phyloP scores from a whole-genome alignment of 2,888 invertebrate genomes.

The Hypolimnas misippus region DNA sequence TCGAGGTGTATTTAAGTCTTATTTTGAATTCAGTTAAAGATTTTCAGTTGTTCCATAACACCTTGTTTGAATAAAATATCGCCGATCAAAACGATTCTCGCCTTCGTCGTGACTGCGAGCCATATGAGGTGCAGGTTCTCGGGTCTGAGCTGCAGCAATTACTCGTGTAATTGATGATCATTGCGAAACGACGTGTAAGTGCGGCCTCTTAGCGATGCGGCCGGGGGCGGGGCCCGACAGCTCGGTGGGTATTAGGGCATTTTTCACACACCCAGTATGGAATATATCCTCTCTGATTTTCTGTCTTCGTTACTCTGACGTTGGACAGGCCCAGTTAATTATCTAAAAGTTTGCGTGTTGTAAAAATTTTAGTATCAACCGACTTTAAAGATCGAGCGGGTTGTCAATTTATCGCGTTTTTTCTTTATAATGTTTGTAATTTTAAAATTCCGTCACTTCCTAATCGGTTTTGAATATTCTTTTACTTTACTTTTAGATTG shows the following conservation, averaged over 20 bases:
- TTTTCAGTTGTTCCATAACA: neutral
- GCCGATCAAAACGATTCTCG: neutral
- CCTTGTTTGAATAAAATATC: slow-evolving; percentile 5
- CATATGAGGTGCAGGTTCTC: slow-evolving; percentile 3
- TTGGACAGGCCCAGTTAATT: neutral
- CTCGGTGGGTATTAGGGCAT: slow-evolving; percentile 16
- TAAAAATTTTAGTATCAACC: neutral
- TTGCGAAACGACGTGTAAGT: slow-evolving; percentile 28
- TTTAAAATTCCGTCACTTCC: no score
- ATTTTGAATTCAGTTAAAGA: no score
- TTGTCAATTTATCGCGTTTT: no score
- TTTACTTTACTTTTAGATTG: no score
- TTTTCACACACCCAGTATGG: slow-evolving; percentile 22
- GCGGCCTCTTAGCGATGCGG: slow-evolving; percentile 25
- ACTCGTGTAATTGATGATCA: slow-evolving; percentile 28
- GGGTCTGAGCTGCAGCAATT: slow-evolving; percentile 22
- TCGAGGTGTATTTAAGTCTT: no score
- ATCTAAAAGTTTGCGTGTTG: neutral
- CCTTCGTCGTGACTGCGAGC: slow-evolving; percentile 7
- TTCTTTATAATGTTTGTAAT: no score
- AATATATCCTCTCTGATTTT: neutral
- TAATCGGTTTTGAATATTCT: no score
- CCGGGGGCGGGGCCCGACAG: slow-evolving; percentile 22
- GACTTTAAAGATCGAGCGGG: no score
- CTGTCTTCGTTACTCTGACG: slow-evolving; percentile 2